These are phyloP conservation scores for Selenia dentaria DNA, from an alignment of 2,888 invertebrate genomes.

Conservation along the genomic window DNA sequence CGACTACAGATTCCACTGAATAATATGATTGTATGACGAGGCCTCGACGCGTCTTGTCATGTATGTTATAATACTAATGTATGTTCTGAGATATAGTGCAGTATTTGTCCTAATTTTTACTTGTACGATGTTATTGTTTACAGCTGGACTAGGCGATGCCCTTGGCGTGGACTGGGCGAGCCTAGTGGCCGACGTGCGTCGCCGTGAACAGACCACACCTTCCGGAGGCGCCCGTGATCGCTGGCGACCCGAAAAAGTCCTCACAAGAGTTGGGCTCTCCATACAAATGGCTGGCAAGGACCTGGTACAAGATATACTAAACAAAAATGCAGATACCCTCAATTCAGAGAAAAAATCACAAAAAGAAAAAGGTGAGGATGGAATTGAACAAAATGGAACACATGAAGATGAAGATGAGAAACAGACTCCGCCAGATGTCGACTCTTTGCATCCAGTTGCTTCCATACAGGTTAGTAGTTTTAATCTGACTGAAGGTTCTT, in stretches of 20 bases:
- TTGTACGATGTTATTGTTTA: too few species aligned
- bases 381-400: slow-evolving; percentile 57
- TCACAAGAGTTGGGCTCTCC: slow-evolving; percentile 92
- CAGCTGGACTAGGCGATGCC: slow-evolving; percentile 92
- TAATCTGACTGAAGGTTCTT: too few species aligned
- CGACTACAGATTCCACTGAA: too few species aligned
- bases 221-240: slow-evolving; percentile 87
- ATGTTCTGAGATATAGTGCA: too few species aligned
- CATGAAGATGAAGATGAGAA: slow-evolving; percentile 45
- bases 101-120: too few species aligned
- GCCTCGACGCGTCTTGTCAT: too few species aligned
- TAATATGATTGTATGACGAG: too few species aligned
- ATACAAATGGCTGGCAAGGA: slow-evolving; percentile 89
- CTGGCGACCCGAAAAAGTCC: slow-evolving; percentile 92
- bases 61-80: too few species aligned
- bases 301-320: slow-evolving; percentile 63
- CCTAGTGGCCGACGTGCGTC: slow-evolving; percentile 91
- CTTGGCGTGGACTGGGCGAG: slow-evolving; percentile 98
- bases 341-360: slow-evolving; percentile 45
- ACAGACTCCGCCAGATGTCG: slow-evolving; percentile 51
- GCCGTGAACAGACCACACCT: slow-evolving; percentile 78
- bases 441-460: slow-evolving; percentile 80
- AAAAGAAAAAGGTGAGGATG: slow-evolving; percentile 42
- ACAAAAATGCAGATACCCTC: slow-evolving; percentile 58
- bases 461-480: slow-evolving; percentile 70